Evolutionary conservation across 2,888 invertebrate species (phyloP), one percentile per base, ranked within the genome.

Genomic region (Dicycla oo): DNA sequence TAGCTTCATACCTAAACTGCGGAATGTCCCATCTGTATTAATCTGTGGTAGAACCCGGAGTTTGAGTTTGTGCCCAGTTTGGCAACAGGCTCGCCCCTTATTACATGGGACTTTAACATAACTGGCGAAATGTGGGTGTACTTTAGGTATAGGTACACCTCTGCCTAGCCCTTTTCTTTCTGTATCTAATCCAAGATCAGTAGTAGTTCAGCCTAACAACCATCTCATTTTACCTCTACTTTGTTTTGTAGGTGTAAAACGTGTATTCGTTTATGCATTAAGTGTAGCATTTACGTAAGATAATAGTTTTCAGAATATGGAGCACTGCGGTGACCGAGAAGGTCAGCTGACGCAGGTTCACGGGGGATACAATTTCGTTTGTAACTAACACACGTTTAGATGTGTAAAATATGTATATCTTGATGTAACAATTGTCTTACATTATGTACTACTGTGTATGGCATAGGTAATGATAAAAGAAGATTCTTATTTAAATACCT

Each of bases 271-370:
- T 54, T 54, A 68, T 64, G 51, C 30, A 69, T 15, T 72, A 76
- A 69, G 47, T 71, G 77, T 45, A 57, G 26, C 58, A 60, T 72
- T 80, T 83, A 83, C 61, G 84, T 82, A 83, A 82, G 81, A 62
- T 72, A 77, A 84, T 74, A 78, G 66, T 73, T 73, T 40, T 40
- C 40, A 51, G 69, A 81, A 77, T 80, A 81, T 85, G 63, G 81
- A 81, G 74, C 83, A 78, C 60, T 88, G 87, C 72, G 87, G 87
- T 86, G 66, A 8, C 75, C 78, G 80, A 73, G 79, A 75, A 81
- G 88, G 88, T 85, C 85, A 78, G 13, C 54, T 66, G 63, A 73
- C 72, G 85, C 80, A 34, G 34, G 34, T 38, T 78, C 76, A 75
- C 67, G 56, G 7, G 26, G 69, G 80, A 83, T 87, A 69, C 67